Evolutionary conservation across 2,113 vertebrate genomes (phyloP), one percentile per base, ranked within the genome.

Genomic region (Eolophus roseicapilla): DNA sequence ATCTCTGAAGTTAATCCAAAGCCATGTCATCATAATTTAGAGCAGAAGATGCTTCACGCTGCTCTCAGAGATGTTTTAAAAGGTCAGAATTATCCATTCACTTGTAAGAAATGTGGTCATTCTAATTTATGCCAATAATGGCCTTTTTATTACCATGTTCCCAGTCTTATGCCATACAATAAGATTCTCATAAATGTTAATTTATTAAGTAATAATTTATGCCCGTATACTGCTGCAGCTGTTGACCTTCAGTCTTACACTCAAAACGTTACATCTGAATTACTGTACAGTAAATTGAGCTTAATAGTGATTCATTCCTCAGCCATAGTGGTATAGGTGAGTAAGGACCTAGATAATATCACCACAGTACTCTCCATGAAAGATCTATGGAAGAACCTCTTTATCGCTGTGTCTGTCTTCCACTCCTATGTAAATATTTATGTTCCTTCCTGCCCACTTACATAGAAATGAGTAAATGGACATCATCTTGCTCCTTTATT

Each of bases 171-270:
- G 13, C 41, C 49, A 68, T 64, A 39, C 27, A 81, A 17, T 75
- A 86, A 57, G 80, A 67, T 64, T 80, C 76, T 89, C 67, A 68
- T 87, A 86, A 77, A 87, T 55, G 24, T 69, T 64, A 90, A 94
- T 95, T 89, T 93, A 95, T 94, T 70, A 82, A 88, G 47, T 29
- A 91, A 86, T 94, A 96, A 92, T 87, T 96, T 90, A 92, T 89
- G 27, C 16, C 78, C 59, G 74, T 63, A 64, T 60, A 76, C 21
- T 95, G 23, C 39, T 14, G 3, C 33, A 93, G 57, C 41, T 95
- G 37, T 94, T 96, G 93, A 96, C 94, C 94, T 96, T 97, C 94
- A 96, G 52, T 90, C 75, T 89, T 79, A 21, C 15, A 29, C 47
- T 87, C 25, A 93, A 76, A 64, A 84, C 0, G 5, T 83, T 90